Conservation (phyloP, 2,888 invertebrate genomes). For the Campoplex nolae region DNA sequence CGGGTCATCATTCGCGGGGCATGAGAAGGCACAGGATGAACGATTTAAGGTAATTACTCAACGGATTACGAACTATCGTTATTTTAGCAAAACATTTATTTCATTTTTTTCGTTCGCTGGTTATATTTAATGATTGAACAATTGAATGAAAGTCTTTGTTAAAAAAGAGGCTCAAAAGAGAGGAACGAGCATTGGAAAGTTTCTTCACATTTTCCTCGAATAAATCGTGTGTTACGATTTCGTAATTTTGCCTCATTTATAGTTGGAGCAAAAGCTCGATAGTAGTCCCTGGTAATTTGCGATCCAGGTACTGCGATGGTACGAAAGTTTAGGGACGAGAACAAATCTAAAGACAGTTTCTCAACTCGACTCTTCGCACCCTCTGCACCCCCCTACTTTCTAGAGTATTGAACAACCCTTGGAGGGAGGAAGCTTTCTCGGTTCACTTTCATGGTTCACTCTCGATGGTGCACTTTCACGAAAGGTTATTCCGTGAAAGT, state of each 20-base stretch:
- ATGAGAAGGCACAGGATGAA: constrained; percentile 85
- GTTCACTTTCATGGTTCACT: constrained; percentile 13
- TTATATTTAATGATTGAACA: not conserved
- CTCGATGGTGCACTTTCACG: constrained; percentile 7
- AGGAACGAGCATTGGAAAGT: not conserved
- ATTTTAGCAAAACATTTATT: not conserved
- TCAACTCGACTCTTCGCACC: not conserved
- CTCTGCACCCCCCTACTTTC: not conserved
- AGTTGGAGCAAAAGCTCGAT: constrained; percentile 47
- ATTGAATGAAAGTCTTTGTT: not conserved
- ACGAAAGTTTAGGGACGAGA: constrained; percentile 59
- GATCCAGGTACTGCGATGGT: constrained; percentile 66
- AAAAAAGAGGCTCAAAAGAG: not conserved
- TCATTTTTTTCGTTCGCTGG: not conserved
- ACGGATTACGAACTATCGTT: not conserved
- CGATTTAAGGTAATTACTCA: constrained; percentile 85
- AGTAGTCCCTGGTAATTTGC: constrained; percentile 54
- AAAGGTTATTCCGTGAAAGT: constrained; percentile 11
- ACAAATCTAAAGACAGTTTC: constrained; percentile 16
- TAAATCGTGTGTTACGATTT: constrained; percentile 12
- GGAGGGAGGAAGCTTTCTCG: not conserved
- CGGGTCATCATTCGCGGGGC: constrained; percentile 87
- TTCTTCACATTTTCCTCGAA: not conserved
- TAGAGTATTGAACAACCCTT: not conserved
- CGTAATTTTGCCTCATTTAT: constrained; percentile 61